A percentile compares a stretch with the other conserved stretches of the same genome.
These are phyloP conservation scores for Uloborus plumipes DNA, from an alignment of 2,888 invertebrate genomes.

Conservation along the genomic window DNA sequence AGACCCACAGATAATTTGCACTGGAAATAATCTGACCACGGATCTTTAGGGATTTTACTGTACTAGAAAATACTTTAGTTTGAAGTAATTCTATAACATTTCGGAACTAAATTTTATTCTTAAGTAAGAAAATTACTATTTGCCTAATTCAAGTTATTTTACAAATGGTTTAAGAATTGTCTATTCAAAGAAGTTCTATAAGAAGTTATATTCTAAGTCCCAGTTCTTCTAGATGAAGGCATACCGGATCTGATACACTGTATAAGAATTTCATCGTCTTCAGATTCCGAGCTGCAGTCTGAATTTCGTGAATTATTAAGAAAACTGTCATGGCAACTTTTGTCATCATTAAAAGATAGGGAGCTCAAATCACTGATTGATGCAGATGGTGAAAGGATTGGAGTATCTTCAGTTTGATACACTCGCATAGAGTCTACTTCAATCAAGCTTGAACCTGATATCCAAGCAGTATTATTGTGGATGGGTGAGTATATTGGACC, in stretches of 20 bases:
- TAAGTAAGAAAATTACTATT: too few species aligned
- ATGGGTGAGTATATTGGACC: slow-evolving; percentile 5
- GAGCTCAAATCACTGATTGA: slow-evolving; percentile 47
- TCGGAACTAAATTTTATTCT: too few species aligned
- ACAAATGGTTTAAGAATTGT: too few species aligned
- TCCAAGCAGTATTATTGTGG: slow-evolving; percentile 1
- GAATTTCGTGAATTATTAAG: slow-evolving; percentile 46
- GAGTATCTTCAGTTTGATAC: slow-evolving; percentile 48
- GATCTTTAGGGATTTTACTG: too few species aligned
- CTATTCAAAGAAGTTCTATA: background rate
- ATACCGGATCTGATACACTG: slow-evolving; percentile 40
- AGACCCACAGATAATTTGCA: too few species aligned
- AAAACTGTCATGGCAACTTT: slow-evolving; percentile 13
- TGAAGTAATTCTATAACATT: too few species aligned
- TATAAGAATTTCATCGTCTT: slow-evolving; percentile 42
- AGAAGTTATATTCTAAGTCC: too few species aligned
- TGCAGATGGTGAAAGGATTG: slow-evolving; percentile 40
- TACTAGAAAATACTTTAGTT: too few species aligned
- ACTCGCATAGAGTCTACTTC: slow-evolving; percentile 20
- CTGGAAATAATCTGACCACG: too few species aligned
- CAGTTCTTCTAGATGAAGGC: slow-evolving; percentile 30
- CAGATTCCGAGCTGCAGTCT: slow-evolving; percentile 41
- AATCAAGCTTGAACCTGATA: slow-evolving; percentile 9
- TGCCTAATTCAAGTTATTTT: too few species aligned
- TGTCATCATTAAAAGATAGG: slow-evolving; percentile 42